Conservation (phyloP, 1,140 invertebrate genomes). For the Coelopa frigida region DNA sequence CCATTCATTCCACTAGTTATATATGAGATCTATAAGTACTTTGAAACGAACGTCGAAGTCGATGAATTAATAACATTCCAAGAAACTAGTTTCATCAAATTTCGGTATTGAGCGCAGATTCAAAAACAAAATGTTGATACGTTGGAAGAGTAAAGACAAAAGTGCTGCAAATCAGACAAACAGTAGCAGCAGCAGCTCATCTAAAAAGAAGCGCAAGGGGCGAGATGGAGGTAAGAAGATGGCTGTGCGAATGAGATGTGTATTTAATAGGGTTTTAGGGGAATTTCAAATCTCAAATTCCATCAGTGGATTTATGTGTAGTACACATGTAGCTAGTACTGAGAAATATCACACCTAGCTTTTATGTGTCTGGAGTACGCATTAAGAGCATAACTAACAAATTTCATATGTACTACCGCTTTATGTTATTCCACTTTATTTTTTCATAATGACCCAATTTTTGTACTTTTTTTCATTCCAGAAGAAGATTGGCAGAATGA, state of each 20-base stretch:
- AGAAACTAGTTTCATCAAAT: not conserved
- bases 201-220: slow-evolving; percentile 53
- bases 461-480: slow-evolving; percentile 15
- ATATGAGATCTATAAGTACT: slow-evolving; percentile 6
- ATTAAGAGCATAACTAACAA: too few species aligned
- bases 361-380: too few species aligned
- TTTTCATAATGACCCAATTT: not conserved
- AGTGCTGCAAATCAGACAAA: slow-evolving; percentile 45
- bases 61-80: slow-evolving; percentile 1
- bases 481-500: slow-evolving; percentile 46
- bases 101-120: too few species aligned
- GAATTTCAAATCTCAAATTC: too few species aligned
- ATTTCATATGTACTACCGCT: too few species aligned
- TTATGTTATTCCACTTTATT: too few species aligned
- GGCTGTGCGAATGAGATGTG: too few species aligned
- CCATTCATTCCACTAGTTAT: not conserved
- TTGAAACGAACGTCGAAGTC: slow-evolving; percentile 3
- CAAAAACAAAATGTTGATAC: slow-evolving; percentile 47
- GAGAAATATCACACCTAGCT: too few species aligned
- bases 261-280: too few species aligned
- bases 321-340: too few species aligned
- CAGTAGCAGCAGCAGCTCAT: slow-evolving; percentile 39
- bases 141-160: slow-evolving; percentile 55
- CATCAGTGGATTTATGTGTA: too few species aligned
- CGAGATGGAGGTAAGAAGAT: slow-evolving; percentile 49